Evolutionary conservation across 2,113 vertebrate species (phyloP).

Genomic region (Patagioenas fasciata): DNA sequence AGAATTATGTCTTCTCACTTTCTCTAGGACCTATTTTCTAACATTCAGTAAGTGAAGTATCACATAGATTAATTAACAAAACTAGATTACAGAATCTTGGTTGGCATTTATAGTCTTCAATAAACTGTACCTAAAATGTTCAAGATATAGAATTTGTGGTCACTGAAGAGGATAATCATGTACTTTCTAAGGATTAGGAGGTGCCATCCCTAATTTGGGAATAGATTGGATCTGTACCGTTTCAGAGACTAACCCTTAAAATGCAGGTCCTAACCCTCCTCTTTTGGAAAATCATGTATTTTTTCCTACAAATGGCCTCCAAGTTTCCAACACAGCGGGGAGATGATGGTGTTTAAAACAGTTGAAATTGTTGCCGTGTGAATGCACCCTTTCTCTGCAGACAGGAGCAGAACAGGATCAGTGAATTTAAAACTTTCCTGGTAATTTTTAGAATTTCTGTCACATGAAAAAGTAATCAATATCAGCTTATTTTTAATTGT

Average conservation of each 20-base stretch:
- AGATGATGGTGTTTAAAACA: background rate
- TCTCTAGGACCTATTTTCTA: background rate
- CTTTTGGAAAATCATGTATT: background rate
- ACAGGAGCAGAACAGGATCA: background rate
- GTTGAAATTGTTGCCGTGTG: background rate
- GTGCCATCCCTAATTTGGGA: background rate
- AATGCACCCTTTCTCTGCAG: background rate
- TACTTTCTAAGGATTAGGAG: background rate
- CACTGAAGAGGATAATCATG: background rate
- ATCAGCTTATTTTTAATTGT: background rate
- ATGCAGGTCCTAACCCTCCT: background rate
- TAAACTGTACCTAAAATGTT: background rate
- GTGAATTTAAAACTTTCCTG: background rate
- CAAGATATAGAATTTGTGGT: background rate
- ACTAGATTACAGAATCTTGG: background rate
- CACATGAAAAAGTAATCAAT: background rate
- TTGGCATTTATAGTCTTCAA: background rate
- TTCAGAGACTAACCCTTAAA: background rate
- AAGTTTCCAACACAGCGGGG: background rate
- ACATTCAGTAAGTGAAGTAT: background rate
- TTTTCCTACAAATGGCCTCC: background rate
- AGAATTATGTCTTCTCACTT: background rate
- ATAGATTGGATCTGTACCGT: background rate
- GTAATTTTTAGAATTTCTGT: background rate
- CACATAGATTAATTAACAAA: background rate